Base-by-base conservation (phyloP, 2,888 invertebrate genomes). In the Cantharis rufa region DNA sequence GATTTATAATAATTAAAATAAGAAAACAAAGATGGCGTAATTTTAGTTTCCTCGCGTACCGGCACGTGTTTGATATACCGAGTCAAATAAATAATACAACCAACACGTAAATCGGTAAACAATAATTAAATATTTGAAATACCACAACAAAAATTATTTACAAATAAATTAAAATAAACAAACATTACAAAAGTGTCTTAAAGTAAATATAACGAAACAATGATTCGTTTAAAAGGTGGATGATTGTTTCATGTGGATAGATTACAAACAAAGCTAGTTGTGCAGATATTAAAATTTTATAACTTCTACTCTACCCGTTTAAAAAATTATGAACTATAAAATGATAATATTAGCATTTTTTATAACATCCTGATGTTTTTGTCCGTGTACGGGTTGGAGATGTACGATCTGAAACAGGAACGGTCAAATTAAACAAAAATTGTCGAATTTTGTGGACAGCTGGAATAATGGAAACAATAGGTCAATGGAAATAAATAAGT, bases 381-480 rank as follows among this genome's bases (percentile, higher is more conserved):
- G 88, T 92, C 92, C 79, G 91, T 90, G 87, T 90, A 90, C 78
- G 92, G 92, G 84, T 92, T 92, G 85, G 91, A 90, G 87, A 93
- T 92, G 90, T 92, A 92, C 82, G 90, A 90, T 87, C 92, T 93
- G 91, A 48, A 90, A 91, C 84, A 84, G 82, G 78, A 83, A 81
- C 10, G 68, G 10, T 27, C 11, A 0, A 64, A 68, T 71, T 63
- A 69, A 28, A 21, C 11, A 24, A 24, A 27, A 28, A 63, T 15
- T 28, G 27, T 62, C 16, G 15, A 63, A 15, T 48, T 70, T 11
- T 70, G 5, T n/a, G n/a, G n/a, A n/a, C n/a, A 3, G 4, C 2
- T 21, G 4, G 21, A 1, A 24, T 1, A 5, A 9, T 24, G 24
- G 21, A 24, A 24, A 24, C 9, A 24, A 24, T 9, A 9, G 24